Percentiles rank a stretch among this genome's conserved stretches.
Evolutionary conservation across 37 sponge, comb jelly and placozoan species (phyloP).

Genomic region (Halisarca cf. caerulea): DNA sequence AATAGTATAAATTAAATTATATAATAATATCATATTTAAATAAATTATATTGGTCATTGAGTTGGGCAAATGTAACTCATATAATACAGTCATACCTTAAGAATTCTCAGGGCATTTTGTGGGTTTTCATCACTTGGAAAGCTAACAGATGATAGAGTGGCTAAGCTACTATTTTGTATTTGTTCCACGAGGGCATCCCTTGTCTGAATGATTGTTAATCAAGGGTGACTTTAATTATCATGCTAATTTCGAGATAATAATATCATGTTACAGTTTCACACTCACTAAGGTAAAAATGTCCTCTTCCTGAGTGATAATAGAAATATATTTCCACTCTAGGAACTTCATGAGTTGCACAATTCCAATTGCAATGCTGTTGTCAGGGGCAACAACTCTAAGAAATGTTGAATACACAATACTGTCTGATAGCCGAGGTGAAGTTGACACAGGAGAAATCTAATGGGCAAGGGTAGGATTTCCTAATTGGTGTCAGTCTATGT

Average conservation of each 20-base stretch:
- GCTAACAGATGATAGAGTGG: not conserved
- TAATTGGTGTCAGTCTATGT: too few relatives aligned
- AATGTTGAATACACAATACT: not conserved
- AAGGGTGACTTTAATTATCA: not conserved
- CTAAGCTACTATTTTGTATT: not conserved
- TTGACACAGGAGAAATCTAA: constrained; percentile 31
- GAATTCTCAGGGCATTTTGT: not conserved
- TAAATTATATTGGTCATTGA: too few relatives aligned
- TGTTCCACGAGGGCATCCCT: not conserved
- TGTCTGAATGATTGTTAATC: not conserved
- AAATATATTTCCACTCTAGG: constrained; percentile 35
- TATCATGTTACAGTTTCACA: not conserved
- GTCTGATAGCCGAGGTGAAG: constrained; percentile 24
- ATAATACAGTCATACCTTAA: too few relatives aligned
- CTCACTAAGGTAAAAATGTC: not conserved
- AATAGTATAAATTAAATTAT: too few relatives aligned
- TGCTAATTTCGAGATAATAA: not conserved
- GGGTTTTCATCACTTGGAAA: not conserved
- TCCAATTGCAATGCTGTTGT: not conserved
- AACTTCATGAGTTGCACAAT: constrained; percentile 15
- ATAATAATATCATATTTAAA: too few relatives aligned
- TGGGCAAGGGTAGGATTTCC: too few relatives aligned
- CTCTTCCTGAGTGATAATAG: constrained; percentile 33
- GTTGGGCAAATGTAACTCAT: too few relatives aligned
- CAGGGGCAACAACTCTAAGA: constrained; percentile 27